Conservation (phyloP, 2,888 invertebrate species). For the Standfussiana lucernea region DNA sequence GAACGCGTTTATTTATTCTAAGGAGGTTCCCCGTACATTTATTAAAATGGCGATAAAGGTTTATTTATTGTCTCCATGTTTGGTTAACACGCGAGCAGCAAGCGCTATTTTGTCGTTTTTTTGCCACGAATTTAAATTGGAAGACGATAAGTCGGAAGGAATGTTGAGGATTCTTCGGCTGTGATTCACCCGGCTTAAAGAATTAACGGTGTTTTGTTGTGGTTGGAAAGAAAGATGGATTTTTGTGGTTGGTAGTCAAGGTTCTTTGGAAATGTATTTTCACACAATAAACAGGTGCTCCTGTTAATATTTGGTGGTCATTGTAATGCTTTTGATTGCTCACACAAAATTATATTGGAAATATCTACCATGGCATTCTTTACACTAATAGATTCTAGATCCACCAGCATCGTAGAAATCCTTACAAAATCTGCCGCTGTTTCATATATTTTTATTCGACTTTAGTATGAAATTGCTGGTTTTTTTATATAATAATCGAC, state of each 20-base stretch:
- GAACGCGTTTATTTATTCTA: conserved; percentile 83
- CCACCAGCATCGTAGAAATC: too few species aligned
- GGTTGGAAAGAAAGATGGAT: conserved; percentile 2
- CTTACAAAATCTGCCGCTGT: too few species aligned
- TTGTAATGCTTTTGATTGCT: too few species aligned
- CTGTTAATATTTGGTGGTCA: too few species aligned
- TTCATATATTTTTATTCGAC: too few species aligned
- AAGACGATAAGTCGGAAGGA: conserved; percentile 69
- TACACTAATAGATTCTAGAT: too few species aligned
- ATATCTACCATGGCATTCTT: too few species aligned
- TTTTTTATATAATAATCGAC: too few species aligned
- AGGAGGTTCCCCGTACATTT: conserved; percentile 85
- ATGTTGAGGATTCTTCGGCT: conserved; percentile 57
- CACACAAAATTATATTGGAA: too few species aligned
- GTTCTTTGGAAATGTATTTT: too few species aligned
- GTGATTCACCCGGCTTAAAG: conserved; percentile 59
- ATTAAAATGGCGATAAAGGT: conserved; percentile 89
- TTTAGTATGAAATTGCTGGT: too few species aligned
- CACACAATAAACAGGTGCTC: too few species aligned
- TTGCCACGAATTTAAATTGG: conserved; percentile 70
- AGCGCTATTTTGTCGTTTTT: conserved; percentile 66
- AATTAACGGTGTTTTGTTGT: conserved; percentile 45
- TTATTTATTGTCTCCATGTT: conserved; percentile 88
- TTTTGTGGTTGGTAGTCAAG: conserved; percentile 16
- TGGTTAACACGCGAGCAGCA: conserved; percentile 83